Evolutionary conservation across 2,888 invertebrate genomes (phyloP), one percentile per base, ranked within the genome.

Genomic region (Trisateles emortualis): DNA sequence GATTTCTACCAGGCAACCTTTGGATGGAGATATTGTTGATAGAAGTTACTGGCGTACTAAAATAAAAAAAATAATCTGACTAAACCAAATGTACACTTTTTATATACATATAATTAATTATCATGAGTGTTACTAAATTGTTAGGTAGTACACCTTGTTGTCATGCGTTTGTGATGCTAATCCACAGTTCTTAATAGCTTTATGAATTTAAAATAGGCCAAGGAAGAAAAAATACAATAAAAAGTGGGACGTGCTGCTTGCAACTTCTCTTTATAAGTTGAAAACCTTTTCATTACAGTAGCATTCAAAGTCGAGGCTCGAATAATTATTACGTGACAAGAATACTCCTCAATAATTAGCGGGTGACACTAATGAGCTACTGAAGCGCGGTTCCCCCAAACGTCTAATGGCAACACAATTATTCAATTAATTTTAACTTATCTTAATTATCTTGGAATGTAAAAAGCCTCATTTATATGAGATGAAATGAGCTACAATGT

Each of bases 291-390:
- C 70, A 76, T 73, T 72, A 72, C 52, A 54, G 55, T 48, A 54
- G 59, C 58, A 76, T 73, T 78, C 60, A 69, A 50, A 52, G 54
- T 30, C 42, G 69, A 24, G 39, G 40, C 59, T 52, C 48, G 64
- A 67, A 65, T 76, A 73, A 76, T 75, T 62, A 72, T 74, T 64
- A 68, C 74, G 76, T 76, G 76, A 63, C 51, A 32, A 40, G 76
- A 78, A 74, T 78, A 55, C 54, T 57, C 45, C 43, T 56, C 56
- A 66, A 69, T 72, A 61, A 75, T 76, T 70, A 70, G 59, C 46
- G 54, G 47, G 52, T 58, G 54, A 64, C 59, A 64, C 48, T 77
- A 76, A 77, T 68, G 64, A 78, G 52, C 22, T 41, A 45, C 40
- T 24, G 30, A 54, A 68, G n/a, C 30, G 48, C 48, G 46, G 38